Percentiles rank a stretch among this genome's conserved stretches.
Evolutionary conservation across 2,797 vertebrate genomes (phyloP).

Genomic region (Clarias platycephalus): DNA sequence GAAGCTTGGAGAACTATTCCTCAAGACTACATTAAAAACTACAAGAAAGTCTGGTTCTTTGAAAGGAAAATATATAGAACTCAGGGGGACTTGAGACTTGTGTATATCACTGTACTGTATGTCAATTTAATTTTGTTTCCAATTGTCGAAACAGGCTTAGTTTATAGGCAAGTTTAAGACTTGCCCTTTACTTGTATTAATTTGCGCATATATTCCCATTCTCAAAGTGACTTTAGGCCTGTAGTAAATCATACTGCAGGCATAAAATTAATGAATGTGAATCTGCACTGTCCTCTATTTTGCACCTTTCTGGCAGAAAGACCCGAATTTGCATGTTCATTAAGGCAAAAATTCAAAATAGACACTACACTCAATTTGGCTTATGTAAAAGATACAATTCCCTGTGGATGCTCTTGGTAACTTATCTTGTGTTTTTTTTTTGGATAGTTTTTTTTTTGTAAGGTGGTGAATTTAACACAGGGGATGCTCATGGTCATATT

Average conservation of each 20-base stretch:
- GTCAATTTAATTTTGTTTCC: neutral
- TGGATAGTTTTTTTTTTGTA: too few relatives aligned
- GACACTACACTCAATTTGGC: neutral
- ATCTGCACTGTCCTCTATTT: neutral
- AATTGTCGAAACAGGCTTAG: neutral
- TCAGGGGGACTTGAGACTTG: too few relatives aligned
- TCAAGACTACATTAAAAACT: too few relatives aligned
- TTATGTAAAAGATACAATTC: neutral
- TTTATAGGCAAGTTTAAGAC: neutral
- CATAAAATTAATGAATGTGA: neutral
- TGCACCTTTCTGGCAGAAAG: neutral
- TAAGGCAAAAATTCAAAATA: neutral
- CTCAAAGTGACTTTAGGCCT: neutral
- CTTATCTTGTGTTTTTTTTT: neutral
- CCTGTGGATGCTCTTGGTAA: neutral
- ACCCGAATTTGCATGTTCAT: neutral
- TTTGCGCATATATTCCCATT: neutral
- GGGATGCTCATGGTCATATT: neutral
- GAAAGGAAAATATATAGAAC: too few relatives aligned
- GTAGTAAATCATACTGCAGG: neutral
- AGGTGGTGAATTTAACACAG: neutral
- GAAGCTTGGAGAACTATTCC: too few relatives aligned
- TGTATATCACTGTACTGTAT: too few relatives aligned
- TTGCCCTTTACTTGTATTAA: neutral
- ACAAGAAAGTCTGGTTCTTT: too few relatives aligned